phyloP scores from a whole-genome alignment of 2,888 invertebrate genomes.

The Eilema griseolum region DNA sequence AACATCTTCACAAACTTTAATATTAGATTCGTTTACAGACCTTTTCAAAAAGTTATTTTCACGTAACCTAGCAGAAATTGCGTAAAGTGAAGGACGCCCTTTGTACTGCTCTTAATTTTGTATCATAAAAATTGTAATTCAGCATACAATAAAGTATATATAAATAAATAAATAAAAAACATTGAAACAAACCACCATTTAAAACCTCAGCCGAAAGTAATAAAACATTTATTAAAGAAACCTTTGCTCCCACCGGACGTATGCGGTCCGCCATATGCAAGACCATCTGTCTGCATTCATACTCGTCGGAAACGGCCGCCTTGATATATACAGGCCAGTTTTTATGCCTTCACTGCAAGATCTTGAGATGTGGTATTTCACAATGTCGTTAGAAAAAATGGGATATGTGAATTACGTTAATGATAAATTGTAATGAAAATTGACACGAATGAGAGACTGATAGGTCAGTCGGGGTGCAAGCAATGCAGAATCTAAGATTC shows the following conservation, averaged over 20 bases:
- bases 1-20: too few relatives aligned
- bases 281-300: constrained; percentile 39
- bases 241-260: constrained; percentile 36
- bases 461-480: too few relatives aligned
- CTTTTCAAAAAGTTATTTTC: neutral
- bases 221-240: constrained; percentile 28
- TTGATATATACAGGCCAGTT: constrained; percentile 21
- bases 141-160: too few relatives aligned
- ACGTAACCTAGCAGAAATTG: too few relatives aligned
- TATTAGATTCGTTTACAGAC: too few relatives aligned
- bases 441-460: too few relatives aligned
- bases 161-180: too few relatives aligned
- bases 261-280: constrained; percentile 38
- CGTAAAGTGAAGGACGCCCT: too few relatives aligned
- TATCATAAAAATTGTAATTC: too few relatives aligned
- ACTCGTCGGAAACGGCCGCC: constrained; percentile 35
- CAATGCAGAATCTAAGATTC: too few relatives aligned
- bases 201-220: constrained; percentile 5
- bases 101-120: too few relatives aligned
- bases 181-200: neutral
- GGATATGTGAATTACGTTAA: neutral
- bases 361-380: neutral
- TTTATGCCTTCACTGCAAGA: constrained; percentile 1
- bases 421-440: neutral
- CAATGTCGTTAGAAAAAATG: neutral